Evolutionary conservation across 2,797 vertebrate genomes (phyloP), one percentile per base, ranked within the genome.

Genomic region (Buceros bicornis): DNA sequence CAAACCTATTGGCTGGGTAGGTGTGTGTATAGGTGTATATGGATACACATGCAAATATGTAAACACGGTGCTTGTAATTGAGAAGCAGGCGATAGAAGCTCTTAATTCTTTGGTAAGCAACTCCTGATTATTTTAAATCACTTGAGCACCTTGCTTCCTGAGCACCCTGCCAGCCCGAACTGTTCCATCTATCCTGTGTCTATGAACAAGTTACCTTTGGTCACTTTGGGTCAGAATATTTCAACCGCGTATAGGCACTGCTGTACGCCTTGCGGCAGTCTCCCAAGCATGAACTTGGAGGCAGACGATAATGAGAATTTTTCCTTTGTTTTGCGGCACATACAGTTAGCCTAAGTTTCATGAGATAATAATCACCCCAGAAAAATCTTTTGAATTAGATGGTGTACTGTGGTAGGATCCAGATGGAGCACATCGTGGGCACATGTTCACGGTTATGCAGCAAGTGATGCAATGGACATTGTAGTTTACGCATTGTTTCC

Each of bases 361-460:
- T 10, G 58, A 66, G 31, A 71, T 56, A 60, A 64, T 43, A 67
- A 84, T 61, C 18, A 73, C 26, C 5, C 8, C 25, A 45, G 56
- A 84, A 87, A 89, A 83, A 62, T 43, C 29, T 72, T 79, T 54
- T 28, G 47, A 69, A 54, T 65, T 60, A 65, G 24, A 42, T 35
- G 16, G 20, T 3, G 50, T 35, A 73, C 6, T 7, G 86, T 31
- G 48, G 47, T 16, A 45, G 72, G 31, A 92, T 66, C 69, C 76
- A 51, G 60, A 88, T 0, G 0, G 72, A 53, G 42, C 37, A 45
- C 16, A 35, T 42, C n/a, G 33, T 0, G 0, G 47, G 45, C 16
- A 18, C 10, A 14, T 0, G 0, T 70, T 62, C 40, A 48, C 0
- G 0, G 60, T 48, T 64, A 45, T 2, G 13, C 58, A 25, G 28